Evolutionary conservation across 2,113 vertebrate genomes (phyloP).

Genomic region (Siniperca knerii): DNA sequence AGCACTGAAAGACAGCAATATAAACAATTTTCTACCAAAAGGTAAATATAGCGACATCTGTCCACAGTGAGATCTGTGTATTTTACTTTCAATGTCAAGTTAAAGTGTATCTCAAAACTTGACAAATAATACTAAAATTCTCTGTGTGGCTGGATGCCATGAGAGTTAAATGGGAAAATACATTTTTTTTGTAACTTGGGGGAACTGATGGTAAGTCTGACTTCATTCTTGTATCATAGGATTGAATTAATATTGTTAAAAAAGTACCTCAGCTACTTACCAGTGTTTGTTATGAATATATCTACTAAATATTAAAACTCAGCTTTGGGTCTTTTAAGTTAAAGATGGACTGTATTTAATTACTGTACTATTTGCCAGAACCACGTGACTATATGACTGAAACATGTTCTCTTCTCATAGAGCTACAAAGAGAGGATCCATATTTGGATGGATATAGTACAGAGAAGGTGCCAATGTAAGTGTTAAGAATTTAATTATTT

Average conservation of each 20-base stretch:
- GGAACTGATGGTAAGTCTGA: neutral
- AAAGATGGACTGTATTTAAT: neutral
- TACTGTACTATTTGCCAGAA: neutral
- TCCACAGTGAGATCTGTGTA: neutral
- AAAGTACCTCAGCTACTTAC: neutral
- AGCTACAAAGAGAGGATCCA: constrained; percentile 65
- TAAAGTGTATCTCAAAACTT: neutral
- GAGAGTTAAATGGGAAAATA: neutral
- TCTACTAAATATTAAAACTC: neutral
- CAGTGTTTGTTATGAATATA: neutral
- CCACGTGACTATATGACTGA: neutral
- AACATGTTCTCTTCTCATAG: constrained; percentile 49
- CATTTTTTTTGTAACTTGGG: neutral
- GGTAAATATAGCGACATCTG: neutral
- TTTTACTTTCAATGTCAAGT: neutral
- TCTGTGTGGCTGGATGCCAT: neutral
- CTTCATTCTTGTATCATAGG: neutral
- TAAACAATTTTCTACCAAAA: neutral
- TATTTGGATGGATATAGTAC: constrained; percentile 65
- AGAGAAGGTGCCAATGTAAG: constrained; percentile 84
- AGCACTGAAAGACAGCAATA: neutral
- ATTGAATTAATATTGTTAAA: neutral
- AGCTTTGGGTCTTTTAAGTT: neutral
- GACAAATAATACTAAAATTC: neutral
- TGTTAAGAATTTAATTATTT: neutral